Evolutionary conservation across 1,140 invertebrate genomes (phyloP).

Genomic region (Cotesia glomerata): DNA sequence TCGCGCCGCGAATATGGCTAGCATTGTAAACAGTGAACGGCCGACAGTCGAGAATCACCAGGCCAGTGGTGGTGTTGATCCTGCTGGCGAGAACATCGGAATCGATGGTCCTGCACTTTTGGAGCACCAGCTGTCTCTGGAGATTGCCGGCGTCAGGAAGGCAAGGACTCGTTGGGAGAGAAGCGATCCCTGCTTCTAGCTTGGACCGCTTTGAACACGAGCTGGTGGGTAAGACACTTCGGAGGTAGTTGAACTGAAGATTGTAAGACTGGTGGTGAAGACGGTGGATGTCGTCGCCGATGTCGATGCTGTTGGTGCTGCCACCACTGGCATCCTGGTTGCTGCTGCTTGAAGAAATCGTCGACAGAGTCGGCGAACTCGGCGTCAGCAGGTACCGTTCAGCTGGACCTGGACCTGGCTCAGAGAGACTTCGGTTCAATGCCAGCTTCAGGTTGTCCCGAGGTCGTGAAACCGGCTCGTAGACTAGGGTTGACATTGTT

Average conservation of each 20-base stretch:
- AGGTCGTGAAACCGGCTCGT: constrained; percentile 61
- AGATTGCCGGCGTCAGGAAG: constrained; percentile 63
- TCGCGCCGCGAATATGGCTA: constrained; percentile 74
- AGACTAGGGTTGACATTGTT: constrained; percentile 62
- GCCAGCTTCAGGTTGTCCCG: constrained; percentile 68
- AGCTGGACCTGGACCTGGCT: constrained; percentile 63
- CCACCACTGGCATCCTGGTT: constrained; percentile 15
- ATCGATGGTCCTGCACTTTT: constrained; percentile 49
- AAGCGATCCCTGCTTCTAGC: constrained; percentile 61
- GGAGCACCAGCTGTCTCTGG: constrained; percentile 62
- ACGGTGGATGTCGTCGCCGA: constrained; percentile 29
- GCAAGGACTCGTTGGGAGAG: constrained; percentile 67
- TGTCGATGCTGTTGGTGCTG: constrained; percentile 35
- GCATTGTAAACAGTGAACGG: constrained; percentile 77
- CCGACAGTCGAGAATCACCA: constrained; percentile 74
- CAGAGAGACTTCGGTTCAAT: constrained; percentile 68
- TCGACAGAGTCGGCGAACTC: constrained; percentile 38
- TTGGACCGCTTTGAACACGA: constrained; percentile 63
- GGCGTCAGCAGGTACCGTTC: constrained; percentile 37
- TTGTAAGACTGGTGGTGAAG: constrained; percentile 9
- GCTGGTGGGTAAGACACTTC: constrained; percentile 11
- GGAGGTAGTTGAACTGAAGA: constrained; percentile 33
- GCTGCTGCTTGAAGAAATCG: constrained; percentile 30
- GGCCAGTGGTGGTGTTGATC: constrained; percentile 34
- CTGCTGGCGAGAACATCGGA: constrained; percentile 38